These are phyloP conservation scores for Megatriorchis doriae DNA, from an alignment of 2,113 vertebrate species.

Conservation along the genomic window DNA sequence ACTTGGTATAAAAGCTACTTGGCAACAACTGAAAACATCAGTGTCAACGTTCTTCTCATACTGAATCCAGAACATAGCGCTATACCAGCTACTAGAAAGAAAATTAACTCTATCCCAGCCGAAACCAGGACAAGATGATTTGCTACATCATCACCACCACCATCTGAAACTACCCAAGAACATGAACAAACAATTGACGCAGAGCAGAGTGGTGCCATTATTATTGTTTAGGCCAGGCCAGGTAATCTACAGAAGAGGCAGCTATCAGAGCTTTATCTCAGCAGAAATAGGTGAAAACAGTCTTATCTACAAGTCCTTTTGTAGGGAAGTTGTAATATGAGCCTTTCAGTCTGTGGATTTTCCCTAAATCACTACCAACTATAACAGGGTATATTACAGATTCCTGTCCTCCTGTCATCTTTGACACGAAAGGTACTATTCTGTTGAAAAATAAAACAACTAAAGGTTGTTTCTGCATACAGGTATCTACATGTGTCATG, in stretches of 20 bases:
- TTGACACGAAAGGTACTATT: neutral
- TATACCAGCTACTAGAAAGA: too few species aligned
- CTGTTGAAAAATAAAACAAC: neutral
- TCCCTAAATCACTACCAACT: neutral
- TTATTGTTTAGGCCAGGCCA: neutral
- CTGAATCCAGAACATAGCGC: too few species aligned
- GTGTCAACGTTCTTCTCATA: too few species aligned
- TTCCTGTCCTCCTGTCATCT: neutral
- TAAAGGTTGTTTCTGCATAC: neutral
- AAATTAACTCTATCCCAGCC: too few species aligned
- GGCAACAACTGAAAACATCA: too few species aligned
- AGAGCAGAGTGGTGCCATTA: neutral
- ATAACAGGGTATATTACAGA: neutral
- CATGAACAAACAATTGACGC: neutral
- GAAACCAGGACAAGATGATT: neutral
- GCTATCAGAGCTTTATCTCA: neutral
- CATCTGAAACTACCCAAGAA: neutral
- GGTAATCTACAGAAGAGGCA: neutral
- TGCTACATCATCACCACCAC: neutral
- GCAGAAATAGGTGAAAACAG: neutral
- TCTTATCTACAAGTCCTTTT: neutral
- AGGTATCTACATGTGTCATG: neutral
- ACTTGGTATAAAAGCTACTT: too few species aligned
- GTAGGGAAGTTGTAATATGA: neutral
- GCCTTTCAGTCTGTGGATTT: neutral